Base-by-base conservation (phyloP, 2,113 vertebrate genomes). In the Syngnathus typhle region DNA sequence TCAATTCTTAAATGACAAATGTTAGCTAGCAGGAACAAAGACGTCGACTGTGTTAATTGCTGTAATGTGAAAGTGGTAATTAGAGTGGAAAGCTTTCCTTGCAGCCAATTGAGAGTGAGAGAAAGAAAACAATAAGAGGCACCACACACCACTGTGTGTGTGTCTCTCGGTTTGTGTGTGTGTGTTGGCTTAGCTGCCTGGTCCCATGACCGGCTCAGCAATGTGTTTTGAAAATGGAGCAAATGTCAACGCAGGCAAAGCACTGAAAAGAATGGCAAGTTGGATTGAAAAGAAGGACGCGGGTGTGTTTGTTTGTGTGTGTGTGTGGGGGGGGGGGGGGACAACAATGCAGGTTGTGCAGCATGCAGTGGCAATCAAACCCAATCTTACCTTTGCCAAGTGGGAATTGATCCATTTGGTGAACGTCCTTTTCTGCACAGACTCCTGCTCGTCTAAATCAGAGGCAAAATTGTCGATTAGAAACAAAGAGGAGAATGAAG, bases 341-440 rank as follows among this genome's bases (percentile, higher is more conserved):
- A 71, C 63, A 79, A 41, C 77, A 84, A 85, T 79, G 64, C 64
- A 82, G 84, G 76, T 72, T 8, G 27, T 16, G 55, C 10, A 67
- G 70, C n/a, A 21, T 69, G 63, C 68, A 69, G 43, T 60, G 67
- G 67, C 69, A 79, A 69, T 60, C 56, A 78, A 75, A 59, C 70
- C 65, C 69, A 71, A 2, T 38, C 83, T 92, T 94, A 98, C 96
- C 97, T 98, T 98, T 75, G 93, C 93, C 90, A 99, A 91, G 79
- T 99, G 96, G 85, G 95, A 95, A 86, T 99, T 99, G 91, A 99
- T 98, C 97, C 97, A 99, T 90, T 99, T 99, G 8, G 97, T 99
- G 83, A 99, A 99, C 37, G 97, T 99, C 77, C 97, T 92, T 82
- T 99, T 99, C 89, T 99, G 97, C 70, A 99, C 96, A 16, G 95